Conservation (phyloP, 1,140 invertebrate species). For the Lamellibrachia luymesi region DNA sequence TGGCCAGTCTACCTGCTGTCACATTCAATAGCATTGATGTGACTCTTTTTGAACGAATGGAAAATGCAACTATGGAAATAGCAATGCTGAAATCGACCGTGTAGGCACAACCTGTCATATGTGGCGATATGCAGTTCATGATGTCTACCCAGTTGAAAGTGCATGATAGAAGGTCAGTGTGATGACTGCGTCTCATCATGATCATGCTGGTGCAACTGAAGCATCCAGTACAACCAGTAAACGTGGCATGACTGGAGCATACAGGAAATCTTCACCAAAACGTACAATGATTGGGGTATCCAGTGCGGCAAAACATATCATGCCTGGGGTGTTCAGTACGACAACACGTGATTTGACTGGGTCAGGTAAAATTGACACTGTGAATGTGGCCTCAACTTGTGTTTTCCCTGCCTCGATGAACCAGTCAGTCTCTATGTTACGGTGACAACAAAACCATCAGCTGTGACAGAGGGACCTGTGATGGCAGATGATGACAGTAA, state of each 20-base stretch:
- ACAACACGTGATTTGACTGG: background rate
- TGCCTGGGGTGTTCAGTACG: background rate
- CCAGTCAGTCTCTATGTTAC: background rate
- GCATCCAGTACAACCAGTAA: background rate
- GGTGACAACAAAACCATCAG: background rate
- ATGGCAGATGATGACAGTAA: background rate
- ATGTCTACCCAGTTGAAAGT: background rate
- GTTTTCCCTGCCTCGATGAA: background rate
- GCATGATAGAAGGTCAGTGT: background rate
- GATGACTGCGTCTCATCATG: background rate
- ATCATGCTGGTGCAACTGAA: background rate
- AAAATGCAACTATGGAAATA: background rate
- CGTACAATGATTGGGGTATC: background rate
- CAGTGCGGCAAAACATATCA: background rate
- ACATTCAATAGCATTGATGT: background rate
- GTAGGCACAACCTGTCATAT: background rate
- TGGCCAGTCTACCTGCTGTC: background rate
- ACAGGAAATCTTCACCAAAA: background rate
- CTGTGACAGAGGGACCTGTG: background rate
- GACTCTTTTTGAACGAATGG: background rate
- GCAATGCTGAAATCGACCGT: background rate
- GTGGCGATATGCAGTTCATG: background rate
- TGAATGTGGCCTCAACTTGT: background rate
- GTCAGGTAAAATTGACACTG: too few relatives aligned
- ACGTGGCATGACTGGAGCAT: conserved; percentile 12